phyloP scores from a whole-genome alignment of 2,888 invertebrate species.

The Tipula lateralis region DNA sequence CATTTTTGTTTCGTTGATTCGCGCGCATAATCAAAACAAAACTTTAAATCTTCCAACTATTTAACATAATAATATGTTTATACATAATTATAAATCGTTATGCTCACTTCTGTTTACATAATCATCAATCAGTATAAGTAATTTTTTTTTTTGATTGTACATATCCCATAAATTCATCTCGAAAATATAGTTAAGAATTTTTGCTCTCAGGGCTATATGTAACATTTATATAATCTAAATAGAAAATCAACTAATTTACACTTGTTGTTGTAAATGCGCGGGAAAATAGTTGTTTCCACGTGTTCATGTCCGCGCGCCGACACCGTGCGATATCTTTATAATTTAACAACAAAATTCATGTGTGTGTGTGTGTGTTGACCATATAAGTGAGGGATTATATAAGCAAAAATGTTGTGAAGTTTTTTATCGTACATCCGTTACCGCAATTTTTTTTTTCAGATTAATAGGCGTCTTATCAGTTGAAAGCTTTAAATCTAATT shows the following conservation, averaged over 20 bases:
- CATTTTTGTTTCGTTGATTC: background rate
- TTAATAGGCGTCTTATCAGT: background rate
- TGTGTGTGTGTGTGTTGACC: background rate
- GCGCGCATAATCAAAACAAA: background rate
- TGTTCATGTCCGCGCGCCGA: background rate
- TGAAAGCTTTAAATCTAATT: background rate
- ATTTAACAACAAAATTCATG: background rate
- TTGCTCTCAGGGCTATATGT: background rate
- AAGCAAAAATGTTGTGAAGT: background rate
- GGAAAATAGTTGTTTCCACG: background rate
- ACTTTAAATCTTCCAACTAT: background rate
- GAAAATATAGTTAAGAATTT: background rate
- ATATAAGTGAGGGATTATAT: background rate
- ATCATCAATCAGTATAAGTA: background rate
- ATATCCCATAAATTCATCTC: background rate
- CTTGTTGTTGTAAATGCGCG: too few species aligned
- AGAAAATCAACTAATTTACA: background rate
- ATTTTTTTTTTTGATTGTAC: too few species aligned
- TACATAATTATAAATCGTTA: background rate
- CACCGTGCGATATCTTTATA: background rate
- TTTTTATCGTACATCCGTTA: background rate
- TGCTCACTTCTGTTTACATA: background rate
- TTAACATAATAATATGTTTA: background rate
- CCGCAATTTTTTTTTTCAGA: background rate
- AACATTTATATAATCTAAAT: background rate